Conservation (phyloP, 2,113 vertebrate species). For the Xenopus borealis region DNA sequence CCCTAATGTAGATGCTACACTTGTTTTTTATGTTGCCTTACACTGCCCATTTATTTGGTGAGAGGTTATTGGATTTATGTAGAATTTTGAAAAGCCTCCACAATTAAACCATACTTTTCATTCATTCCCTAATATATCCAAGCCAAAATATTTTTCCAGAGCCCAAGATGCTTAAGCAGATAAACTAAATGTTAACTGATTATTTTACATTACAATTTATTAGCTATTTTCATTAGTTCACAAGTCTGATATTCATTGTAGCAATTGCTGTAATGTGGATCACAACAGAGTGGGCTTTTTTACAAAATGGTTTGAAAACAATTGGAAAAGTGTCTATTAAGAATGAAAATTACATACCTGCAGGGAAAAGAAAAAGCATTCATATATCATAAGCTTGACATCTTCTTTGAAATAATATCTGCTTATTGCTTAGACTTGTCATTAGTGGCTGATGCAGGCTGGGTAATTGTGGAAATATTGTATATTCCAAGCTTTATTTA, state of each 20-base stretch:
- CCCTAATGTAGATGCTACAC: too few species aligned
- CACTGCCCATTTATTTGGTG: too few species aligned
- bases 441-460: constrained; percentile 13
- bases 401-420: constrained; percentile 25
- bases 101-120: too few species aligned
- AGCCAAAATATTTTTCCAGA: too few species aligned
- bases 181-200: too few species aligned
- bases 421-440: constrained; percentile 18
- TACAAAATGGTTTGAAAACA: constrained; percentile 1
- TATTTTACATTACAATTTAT: too few species aligned
- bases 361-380: constrained; percentile 16
- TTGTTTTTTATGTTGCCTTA: too few species aligned
- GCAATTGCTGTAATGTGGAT: neutral
- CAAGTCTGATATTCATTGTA: neutral
- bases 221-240: too few species aligned
- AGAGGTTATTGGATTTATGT: too few species aligned
- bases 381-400: constrained; percentile 28
- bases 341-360: constrained; percentile 10
- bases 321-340: constrained; percentile 12
- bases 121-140: too few species aligned
- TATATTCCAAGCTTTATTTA: constrained; percentile 25
- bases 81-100: too few species aligned
- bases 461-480: constrained; percentile 25
- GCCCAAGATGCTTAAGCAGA: too few species aligned
- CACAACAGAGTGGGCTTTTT: neutral